These are phyloP conservation scores for Solenodon paradoxus DNA, from an alignment of 2,113 vertebrate genomes.

Conservation along the genomic window DNA sequence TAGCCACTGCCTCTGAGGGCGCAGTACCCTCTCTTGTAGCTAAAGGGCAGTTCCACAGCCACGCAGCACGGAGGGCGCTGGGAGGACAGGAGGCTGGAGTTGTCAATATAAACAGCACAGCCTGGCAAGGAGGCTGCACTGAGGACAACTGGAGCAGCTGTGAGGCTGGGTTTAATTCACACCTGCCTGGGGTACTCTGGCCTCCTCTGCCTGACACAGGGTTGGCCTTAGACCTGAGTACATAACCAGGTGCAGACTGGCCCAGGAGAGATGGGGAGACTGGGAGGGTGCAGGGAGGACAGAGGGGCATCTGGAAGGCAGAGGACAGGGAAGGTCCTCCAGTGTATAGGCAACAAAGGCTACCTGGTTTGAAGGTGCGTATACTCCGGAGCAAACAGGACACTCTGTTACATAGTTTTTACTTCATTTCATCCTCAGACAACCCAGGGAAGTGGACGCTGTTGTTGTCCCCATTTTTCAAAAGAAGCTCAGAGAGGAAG, in stretches of 20 bases:
- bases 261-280: not conserved
- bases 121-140: not conserved
- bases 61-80: rapidly evolving
- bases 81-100: not conserved
- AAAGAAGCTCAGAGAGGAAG: not conserved
- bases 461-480: not conserved
- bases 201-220: not conserved
- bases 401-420: not conserved
- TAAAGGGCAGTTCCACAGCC: conserved; percentile 12
- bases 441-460: not conserved
- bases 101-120: not conserved
- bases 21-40: not conserved
- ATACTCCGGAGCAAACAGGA: not conserved
- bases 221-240: not conserved
- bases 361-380: not conserved
- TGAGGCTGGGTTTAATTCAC: not conserved
- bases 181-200: not conserved
- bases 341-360: too few relatives aligned
- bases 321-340: not conserved
- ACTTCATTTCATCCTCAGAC: not conserved
- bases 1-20: not conserved
- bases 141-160: not conserved
- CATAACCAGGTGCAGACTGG: not conserved
- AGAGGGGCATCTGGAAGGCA: not conserved
- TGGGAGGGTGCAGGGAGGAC: not conserved